phyloP scores from a whole-genome alignment of 2,888 invertebrate species.

The Cosmopolites sordidus region DNA sequence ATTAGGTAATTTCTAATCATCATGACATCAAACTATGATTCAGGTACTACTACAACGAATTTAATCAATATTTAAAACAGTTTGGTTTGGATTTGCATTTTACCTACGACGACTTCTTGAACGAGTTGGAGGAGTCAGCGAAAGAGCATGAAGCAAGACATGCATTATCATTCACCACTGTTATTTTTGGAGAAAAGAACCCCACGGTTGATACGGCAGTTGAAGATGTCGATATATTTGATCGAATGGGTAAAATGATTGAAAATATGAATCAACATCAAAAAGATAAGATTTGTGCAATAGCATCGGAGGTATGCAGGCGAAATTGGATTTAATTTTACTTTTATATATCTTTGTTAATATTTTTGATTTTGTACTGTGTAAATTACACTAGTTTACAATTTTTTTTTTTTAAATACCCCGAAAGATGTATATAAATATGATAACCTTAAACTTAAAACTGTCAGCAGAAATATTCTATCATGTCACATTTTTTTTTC shows the following conservation, averaged over 20 bases:
- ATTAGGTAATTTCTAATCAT: background rate
- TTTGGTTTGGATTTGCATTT: conserved; percentile 2
- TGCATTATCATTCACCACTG: conserved; percentile 2
- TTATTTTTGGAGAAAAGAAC: conserved; percentile 6
- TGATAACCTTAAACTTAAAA: too few relatives aligned
- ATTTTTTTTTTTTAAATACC: too few relatives aligned
- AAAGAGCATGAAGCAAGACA: background rate
- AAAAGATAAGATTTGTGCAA: conserved; percentile 1
- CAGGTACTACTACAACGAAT: conserved; percentile 8
- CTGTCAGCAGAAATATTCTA: too few relatives aligned
- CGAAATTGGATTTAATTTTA: conserved; percentile 5
- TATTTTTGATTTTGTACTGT: too few relatives aligned
- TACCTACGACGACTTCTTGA: conserved; percentile 6
- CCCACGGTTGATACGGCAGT: background rate
- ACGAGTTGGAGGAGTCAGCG: conserved; percentile 1
- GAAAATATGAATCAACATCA: conserved; percentile 3
- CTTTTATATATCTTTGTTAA: too few relatives aligned
- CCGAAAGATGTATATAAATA: too few relatives aligned
- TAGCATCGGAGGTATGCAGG: background rate
- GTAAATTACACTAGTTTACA: too few relatives aligned
- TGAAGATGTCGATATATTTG: conserved; percentile 3
- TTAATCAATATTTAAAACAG: background rate
- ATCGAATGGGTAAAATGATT: conserved; percentile 4
- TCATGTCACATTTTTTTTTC: too few relatives aligned
- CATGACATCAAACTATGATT: background rate